phyloP scores from a whole-genome alignment of 2,888 invertebrate species.

The Tortricodes alternella region DNA sequence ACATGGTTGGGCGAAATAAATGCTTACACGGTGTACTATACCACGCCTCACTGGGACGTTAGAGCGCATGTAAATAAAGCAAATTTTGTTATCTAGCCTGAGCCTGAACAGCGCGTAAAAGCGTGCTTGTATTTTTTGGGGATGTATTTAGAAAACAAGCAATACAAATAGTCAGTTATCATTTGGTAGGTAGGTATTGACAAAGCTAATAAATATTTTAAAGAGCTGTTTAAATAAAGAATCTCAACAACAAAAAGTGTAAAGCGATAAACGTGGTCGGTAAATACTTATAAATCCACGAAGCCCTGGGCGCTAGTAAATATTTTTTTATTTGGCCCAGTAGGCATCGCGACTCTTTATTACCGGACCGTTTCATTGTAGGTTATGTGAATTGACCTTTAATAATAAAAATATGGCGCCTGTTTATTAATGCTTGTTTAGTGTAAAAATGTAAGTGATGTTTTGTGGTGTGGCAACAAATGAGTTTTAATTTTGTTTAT shows the following conservation, averaged over 20 bases:
- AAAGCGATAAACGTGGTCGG: background rate
- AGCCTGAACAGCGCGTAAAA: background rate
- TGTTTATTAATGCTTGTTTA: background rate
- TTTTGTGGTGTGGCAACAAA: too few species aligned
- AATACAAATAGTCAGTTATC: background rate
- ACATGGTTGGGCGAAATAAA: background rate
- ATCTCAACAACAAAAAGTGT: background rate
- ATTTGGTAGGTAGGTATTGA: background rate
- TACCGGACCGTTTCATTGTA: slow-evolving; percentile 54
- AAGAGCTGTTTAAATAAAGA: background rate
- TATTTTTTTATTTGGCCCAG: slow-evolving; percentile 51
- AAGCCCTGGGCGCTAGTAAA: slow-evolving; percentile 46
- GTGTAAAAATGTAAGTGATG: too few species aligned
- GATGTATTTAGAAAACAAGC: background rate
- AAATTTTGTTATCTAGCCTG: slow-evolving; percentile 19
- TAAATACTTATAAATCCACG: slow-evolving; percentile 20
- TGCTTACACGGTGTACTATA: background rate
- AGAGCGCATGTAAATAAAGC: slow-evolving; percentile 4
- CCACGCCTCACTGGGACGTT: background rate
- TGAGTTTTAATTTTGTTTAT: too few species aligned
- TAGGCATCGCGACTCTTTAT: slow-evolving; percentile 53
- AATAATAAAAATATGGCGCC: background rate
- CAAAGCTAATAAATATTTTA: background rate
- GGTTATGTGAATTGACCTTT: slow-evolving; percentile 33
- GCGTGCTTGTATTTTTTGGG: background rate